These are phyloP conservation scores for Planococcus citri DNA, from an alignment of 1,140 invertebrate species.

Conservation along the genomic window DNA sequence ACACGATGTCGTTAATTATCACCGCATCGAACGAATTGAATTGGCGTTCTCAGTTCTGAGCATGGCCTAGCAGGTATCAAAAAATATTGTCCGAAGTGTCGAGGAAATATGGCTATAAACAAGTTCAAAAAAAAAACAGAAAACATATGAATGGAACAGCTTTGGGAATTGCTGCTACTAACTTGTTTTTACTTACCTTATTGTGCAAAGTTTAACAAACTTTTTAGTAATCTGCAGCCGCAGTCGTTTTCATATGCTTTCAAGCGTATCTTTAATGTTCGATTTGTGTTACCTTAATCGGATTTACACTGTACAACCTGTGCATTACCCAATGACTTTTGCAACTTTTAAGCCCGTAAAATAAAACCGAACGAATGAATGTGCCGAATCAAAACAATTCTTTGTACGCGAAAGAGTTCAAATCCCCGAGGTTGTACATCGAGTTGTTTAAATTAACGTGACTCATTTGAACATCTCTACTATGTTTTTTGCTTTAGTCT, in stretches of 20 bases:
- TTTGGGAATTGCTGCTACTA: neutral
- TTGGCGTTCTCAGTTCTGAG: no score
- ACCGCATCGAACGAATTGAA: no score
- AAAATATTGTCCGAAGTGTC: no score
- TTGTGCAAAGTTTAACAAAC: neutral
- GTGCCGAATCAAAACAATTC: neutral
- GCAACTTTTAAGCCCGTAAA: neutral
- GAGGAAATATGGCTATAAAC: no score
- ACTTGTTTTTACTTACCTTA: neutral
- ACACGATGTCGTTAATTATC: no score
- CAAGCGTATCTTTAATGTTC: constrained; percentile 3
- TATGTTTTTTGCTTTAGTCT: no score
- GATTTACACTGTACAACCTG: neutral
- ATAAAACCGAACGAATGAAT: neutral
- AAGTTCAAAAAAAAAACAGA: neutral
- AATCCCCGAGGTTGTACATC: neutral
- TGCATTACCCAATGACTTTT: neutral
- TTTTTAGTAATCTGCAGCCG: neutral
- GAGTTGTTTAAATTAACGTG: neutral
- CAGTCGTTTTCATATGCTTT: neutral
- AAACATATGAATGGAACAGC: neutral
- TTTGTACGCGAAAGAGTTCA: neutral
- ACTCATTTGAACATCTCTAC: neutral
- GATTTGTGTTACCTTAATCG: constrained; percentile 6
- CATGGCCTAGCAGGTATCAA: no score